Conservation (phyloP, 2,797 vertebrate species). For the Macrochelys suwanniensis region DNA sequence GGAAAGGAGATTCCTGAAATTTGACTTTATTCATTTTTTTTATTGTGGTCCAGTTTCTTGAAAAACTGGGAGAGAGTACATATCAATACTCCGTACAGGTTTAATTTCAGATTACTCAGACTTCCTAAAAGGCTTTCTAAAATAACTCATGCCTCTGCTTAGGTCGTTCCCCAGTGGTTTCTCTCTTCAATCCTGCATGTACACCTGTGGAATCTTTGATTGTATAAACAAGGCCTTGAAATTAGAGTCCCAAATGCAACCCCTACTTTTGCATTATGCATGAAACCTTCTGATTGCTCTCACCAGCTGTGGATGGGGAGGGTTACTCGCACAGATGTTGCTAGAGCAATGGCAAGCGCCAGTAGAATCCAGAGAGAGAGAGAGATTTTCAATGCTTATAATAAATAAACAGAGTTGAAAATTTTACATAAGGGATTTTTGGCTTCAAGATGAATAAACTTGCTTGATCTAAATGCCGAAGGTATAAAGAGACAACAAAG, state of each 20-base stretch:
- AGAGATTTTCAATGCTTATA: slow-evolving; percentile 38
- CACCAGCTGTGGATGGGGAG: slow-evolving; percentile 44
- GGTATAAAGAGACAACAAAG: slow-evolving; percentile 20
- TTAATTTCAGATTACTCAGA: slow-evolving; percentile 43
- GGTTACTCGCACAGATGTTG: slow-evolving; percentile 51
- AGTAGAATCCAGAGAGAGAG: slow-evolving; percentile 33
- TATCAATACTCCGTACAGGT: not conserved
- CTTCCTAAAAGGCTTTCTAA: slow-evolving; percentile 9
- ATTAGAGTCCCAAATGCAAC: slow-evolving; percentile 3
- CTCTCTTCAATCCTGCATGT: not conserved
- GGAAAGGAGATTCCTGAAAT: not conserved
- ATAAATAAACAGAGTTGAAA: slow-evolving; percentile 56
- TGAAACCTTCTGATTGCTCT: slow-evolving; percentile 4
- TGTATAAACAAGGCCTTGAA: not conserved
- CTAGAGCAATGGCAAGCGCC: slow-evolving; percentile 27
- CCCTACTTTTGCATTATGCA: slow-evolving; percentile 54
- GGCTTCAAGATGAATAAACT: slow-evolving; percentile 44
- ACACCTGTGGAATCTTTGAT: slow-evolving; percentile 40
- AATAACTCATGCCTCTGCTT: slow-evolving; percentile 48
- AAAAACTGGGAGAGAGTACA: fast-evolving
- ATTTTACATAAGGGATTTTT: slow-evolving; percentile 63
- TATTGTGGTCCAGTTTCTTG: not conserved
- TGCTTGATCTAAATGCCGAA: slow-evolving; percentile 43
- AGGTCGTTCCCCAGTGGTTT: slow-evolving; percentile 3
- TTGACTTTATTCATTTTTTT: not conserved